Percentiles rank a stretch among this genome's conserved stretches.
Evolutionary conservation across 37 sponge, comb jelly and placozoan species (phyloP).

Genomic region (Geodia barretti): DNA sequence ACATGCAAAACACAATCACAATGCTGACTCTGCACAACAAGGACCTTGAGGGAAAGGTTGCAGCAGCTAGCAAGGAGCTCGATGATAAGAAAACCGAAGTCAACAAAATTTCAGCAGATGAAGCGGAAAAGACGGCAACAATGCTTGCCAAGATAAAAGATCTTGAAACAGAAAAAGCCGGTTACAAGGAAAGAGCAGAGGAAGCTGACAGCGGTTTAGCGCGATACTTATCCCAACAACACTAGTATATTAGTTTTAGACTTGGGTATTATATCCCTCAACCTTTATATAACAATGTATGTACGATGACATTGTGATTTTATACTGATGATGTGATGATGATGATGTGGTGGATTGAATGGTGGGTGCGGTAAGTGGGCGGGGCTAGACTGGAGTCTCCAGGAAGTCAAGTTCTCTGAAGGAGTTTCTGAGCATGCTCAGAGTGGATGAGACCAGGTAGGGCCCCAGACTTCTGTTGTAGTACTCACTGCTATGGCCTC

Average conservation of each 20-base stretch:
- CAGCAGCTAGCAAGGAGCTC: not conserved
- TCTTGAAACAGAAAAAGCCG: not conserved
- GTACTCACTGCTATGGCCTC: slow-evolving; percentile 73
- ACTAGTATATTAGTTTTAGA: too few relatives aligned
- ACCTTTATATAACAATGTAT: too few relatives aligned
- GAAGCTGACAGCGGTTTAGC: not conserved
- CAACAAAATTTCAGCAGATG: not conserved
- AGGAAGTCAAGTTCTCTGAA: slow-evolving; percentile 51
- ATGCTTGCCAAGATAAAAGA: not conserved
- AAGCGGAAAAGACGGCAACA: not conserved
- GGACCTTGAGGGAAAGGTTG: not conserved
- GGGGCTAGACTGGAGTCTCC: slow-evolving; percentile 63
- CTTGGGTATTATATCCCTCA: too few relatives aligned
- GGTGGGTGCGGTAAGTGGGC: not conserved
- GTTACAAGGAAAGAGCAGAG: not conserved
- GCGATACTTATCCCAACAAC: not conserved
- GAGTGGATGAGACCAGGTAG: slow-evolving; percentile 41
- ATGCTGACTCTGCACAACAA: not conserved
- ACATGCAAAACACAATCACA: not conserved
- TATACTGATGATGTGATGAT: not conserved
- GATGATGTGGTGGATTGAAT: not conserved
- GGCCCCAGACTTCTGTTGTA: slow-evolving; percentile 70
- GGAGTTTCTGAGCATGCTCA: slow-evolving; percentile 29
- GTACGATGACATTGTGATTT: not conserved
- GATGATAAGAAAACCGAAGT: not conserved